Conservation (phyloP, 1,140 invertebrate genomes). For the Prorops nasuta region DNA sequence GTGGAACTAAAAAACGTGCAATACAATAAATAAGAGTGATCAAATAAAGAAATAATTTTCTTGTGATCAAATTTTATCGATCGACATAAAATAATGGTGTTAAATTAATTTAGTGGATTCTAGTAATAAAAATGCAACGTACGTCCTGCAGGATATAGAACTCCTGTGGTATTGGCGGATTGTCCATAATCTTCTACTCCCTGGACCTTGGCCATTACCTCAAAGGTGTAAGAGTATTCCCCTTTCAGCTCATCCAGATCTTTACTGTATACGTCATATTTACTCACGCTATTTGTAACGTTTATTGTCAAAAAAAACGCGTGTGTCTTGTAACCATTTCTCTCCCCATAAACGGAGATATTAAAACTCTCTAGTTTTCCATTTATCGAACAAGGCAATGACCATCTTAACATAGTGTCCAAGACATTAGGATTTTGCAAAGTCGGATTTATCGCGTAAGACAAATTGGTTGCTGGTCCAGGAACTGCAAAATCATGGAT, state of each 20-base stretch:
- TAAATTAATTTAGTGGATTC: neutral
- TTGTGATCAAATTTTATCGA: neutral
- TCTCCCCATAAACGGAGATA: constrained; percentile 25
- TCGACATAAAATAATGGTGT: neutral
- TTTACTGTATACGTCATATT: constrained; percentile 24
- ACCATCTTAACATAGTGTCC: constrained; percentile 36
- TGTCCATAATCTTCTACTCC: constrained; percentile 19
- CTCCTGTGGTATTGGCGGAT: neutral
- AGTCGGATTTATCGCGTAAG: constrained; percentile 17
- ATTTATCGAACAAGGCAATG: constrained; percentile 35
- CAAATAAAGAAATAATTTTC: no score
- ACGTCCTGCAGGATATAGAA: constrained; percentile 43
- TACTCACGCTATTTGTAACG: constrained; percentile 7
- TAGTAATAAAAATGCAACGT: constrained; percentile 16
- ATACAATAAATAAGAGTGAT: neutral
- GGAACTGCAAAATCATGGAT: constrained; percentile 30
- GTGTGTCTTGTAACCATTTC: constrained; percentile 18
- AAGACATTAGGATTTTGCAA: constrained; percentile 27
- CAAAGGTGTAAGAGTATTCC: constrained; percentile 39
- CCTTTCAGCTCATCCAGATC: constrained; percentile 30
- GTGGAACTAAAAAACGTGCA: constrained; percentile 33
- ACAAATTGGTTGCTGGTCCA: constrained; percentile 29
- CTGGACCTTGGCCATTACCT: constrained; percentile 28
- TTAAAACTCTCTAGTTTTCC: constrained; percentile 34
- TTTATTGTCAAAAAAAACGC: constrained; percentile 6